Percentiles rank a stretch among this genome's conserved stretches.
These are phyloP conservation scores for Centruroides vittatus DNA, from an alignment of 1,140 invertebrate genomes.

Conservation along the genomic window DNA sequence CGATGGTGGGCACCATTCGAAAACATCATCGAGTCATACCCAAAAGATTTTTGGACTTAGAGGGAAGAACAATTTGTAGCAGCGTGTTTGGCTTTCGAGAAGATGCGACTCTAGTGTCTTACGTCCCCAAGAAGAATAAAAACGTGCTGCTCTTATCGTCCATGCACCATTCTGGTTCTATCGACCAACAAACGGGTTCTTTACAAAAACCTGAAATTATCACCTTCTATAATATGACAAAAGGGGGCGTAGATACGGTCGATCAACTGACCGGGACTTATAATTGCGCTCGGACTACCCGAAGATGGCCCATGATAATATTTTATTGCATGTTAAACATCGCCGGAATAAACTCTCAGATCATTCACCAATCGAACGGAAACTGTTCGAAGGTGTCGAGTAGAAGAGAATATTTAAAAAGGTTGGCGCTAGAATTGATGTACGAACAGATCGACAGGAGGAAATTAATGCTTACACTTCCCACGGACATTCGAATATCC, in stretches of 20 bases:
- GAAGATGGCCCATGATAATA: slow-evolving; percentile 28
- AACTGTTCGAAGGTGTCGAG: too few relatives aligned
- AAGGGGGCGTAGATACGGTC: slow-evolving; percentile 32
- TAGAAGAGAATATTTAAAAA: too few relatives aligned
- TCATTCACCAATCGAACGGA: not conserved
- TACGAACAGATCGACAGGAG: too few relatives aligned
- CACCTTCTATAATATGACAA: slow-evolving; percentile 29
- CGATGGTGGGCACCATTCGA: slow-evolving; percentile 14
- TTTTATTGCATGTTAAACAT: slow-evolving; percentile 15
- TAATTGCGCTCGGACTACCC: slow-evolving; percentile 22
- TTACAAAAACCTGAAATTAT: slow-evolving; percentile 29
- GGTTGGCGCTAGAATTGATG: too few relatives aligned
- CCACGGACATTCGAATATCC: too few relatives aligned
- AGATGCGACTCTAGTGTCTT: slow-evolving; percentile 14
- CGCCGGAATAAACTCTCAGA: slow-evolving; percentile 11
- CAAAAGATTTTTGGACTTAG: not conserved
- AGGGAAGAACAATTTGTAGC: not conserved
- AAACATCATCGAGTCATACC: slow-evolving; percentile 16
- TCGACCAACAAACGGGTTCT: slow-evolving; percentile 7
- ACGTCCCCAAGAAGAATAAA: slow-evolving; percentile 19
- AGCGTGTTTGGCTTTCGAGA: slow-evolving; percentile 10
- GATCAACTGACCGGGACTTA: slow-evolving; percentile 29
- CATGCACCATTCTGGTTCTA: slow-evolving; percentile 11
- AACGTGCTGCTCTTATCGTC: slow-evolving; percentile 13
- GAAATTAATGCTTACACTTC: too few relatives aligned